phyloP scores from a whole-genome alignment of 2,888 invertebrate species.

The Apodemia hepburni region DNA sequence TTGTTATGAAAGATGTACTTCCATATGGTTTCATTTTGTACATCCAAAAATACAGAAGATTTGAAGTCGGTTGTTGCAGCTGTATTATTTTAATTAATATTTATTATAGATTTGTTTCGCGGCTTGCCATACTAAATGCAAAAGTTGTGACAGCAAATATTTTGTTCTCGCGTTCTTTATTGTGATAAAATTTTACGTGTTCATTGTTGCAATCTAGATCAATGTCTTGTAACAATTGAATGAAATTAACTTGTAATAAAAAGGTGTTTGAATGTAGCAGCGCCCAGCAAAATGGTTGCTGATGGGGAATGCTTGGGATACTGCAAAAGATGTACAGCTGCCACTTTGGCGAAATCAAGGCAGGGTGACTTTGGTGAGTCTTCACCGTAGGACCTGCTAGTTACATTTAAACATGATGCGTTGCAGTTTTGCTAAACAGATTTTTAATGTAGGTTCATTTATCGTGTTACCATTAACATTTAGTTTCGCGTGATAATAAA shows the following conservation, averaged over 20 bases:
- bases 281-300: constrained; percentile 51
- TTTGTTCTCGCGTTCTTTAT: not conserved
- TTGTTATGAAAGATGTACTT: too few relatives aligned
- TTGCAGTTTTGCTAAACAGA: not conserved
- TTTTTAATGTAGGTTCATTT: not conserved
- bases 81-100: not conserved
- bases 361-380: constrained; percentile 65
- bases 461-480: not conserved
- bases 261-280: constrained; percentile 44
- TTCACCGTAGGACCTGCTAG: constrained; percentile 35
- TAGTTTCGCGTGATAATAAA: not conserved
- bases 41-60: too few relatives aligned
- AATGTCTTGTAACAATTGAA: constrained; percentile 24
- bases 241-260: constrained; percentile 26
- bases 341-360: constrained; percentile 56
- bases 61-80: too few relatives aligned
- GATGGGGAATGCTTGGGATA: constrained; percentile 50
- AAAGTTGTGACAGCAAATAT: not conserved
- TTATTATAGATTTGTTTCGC: not conserved
- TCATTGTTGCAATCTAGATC: constrained; percentile 38
- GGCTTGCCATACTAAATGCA: not conserved
- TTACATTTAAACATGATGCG: constrained; percentile 2
- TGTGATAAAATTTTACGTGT: constrained; percentile 26
- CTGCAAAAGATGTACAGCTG: constrained; percentile 67
- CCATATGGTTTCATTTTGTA: too few relatives aligned